These are phyloP conservation scores for Nasonia oneida DNA, from an alignment of 2,888 invertebrate genomes.

Conservation along the genomic window DNA sequence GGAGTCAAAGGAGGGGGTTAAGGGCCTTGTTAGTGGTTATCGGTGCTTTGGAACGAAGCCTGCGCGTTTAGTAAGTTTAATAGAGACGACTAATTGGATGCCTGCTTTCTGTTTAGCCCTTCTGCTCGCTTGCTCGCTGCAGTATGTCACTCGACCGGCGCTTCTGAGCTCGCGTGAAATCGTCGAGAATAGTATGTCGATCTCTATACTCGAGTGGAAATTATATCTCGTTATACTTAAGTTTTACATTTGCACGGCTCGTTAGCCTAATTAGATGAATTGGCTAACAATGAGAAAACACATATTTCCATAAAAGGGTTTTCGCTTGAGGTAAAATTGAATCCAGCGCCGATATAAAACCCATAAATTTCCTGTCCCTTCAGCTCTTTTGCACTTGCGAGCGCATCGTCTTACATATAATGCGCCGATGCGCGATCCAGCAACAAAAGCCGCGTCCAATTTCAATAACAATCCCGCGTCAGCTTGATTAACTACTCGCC, in stretches of 20 bases:
- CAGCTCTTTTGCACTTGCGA: conserved; percentile 35
- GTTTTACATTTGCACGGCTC: conserved; percentile 2
- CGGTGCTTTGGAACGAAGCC: conserved; percentile 4
- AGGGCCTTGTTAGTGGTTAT: conserved; percentile 11
- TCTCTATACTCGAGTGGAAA: no score
- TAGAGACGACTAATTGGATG: conserved; percentile 7
- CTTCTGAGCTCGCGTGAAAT: neutral
- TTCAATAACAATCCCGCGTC: conserved; percentile 51
- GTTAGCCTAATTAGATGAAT: neutral
- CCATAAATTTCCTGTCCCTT: conserved; percentile 26
- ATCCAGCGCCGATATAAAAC: neutral
- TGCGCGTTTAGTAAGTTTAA: conserved; percentile 18
- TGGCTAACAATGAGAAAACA: no score
- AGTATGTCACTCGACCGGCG: no score
- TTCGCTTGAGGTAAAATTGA: neutral
- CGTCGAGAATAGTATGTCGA: no score
- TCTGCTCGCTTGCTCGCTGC: no score
- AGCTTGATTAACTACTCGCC: conserved; percentile 26
- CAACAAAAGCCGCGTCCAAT: conserved; percentile 36
- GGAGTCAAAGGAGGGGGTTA: neutral
- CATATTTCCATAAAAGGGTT: no score
- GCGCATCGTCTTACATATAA: conserved; percentile 16
- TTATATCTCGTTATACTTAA: neutral
- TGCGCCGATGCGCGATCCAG: neutral
- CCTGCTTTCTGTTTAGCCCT: neutral